Evolutionary conservation across 2,797 vertebrate genomes (phyloP).

Genomic region (Heterohyrax brucei): DNA sequence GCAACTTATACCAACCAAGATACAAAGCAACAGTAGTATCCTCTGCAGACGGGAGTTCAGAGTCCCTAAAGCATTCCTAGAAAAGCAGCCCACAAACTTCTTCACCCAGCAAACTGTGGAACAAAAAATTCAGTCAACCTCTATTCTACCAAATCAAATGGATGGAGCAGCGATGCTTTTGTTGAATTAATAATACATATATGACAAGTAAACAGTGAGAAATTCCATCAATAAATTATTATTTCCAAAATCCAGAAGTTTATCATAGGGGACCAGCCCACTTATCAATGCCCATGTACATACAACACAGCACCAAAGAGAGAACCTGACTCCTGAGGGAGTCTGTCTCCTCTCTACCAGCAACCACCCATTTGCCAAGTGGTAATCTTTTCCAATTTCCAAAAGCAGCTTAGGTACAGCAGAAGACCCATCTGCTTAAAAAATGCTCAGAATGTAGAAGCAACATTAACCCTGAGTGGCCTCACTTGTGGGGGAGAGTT

Average conservation of each 20-base stretch:
- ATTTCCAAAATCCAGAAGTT: constrained; percentile 37
- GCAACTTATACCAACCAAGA: constrained; percentile 61
- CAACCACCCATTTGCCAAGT: constrained; percentile 45
- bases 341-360: neutral
- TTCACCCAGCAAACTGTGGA: constrained; percentile 38
- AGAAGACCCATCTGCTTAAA: constrained; percentile 9
- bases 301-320: neutral
- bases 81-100: neutral
- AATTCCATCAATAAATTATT: constrained; percentile 55
- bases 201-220: constrained; percentile 62
- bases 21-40: neutral
- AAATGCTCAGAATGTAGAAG: neutral
- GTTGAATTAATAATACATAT: constrained; percentile 64
- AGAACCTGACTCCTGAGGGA: neutral
- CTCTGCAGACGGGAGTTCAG: constrained; percentile 22
- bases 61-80: constrained; percentile 16
- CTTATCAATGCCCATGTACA: neutral
- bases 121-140: constrained; percentile 56
- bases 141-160: constrained; percentile 40
- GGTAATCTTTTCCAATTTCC: constrained; percentile 29
- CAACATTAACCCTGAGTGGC: constrained; percentile 19
- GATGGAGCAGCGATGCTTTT: constrained; percentile 19
- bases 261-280: neutral
- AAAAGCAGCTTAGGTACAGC: constrained; percentile 15
- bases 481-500: neutral